These are phyloP conservation scores for Xenopus laevis DNA, from an alignment of 2,113 vertebrate genomes.

Conservation along the genomic window DNA sequence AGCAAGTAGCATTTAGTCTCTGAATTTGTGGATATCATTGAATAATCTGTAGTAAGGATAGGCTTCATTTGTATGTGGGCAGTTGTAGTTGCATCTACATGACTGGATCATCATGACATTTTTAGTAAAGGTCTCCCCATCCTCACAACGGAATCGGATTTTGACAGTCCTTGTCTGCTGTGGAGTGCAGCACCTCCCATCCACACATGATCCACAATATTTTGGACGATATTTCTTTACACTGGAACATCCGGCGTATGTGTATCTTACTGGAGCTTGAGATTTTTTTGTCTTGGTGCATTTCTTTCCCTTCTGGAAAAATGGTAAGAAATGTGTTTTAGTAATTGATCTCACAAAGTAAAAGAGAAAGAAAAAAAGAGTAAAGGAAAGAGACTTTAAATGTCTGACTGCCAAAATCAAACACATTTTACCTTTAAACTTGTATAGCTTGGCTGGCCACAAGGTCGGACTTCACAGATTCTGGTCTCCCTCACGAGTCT, in stretches of 20 bases:
- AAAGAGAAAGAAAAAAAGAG: not conserved
- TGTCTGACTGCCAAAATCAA: too few relatives aligned
- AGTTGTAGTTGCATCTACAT: conserved; percentile 93
- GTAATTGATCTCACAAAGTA: not conserved
- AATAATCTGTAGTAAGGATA: conserved; percentile 92
- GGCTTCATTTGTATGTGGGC: conserved; percentile 79
- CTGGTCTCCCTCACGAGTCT: conserved; percentile 86
- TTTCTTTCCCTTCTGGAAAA: conserved; percentile 86
- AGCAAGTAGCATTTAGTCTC: conserved; percentile 70
- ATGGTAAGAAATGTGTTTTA: conserved; percentile 6
- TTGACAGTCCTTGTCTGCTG: conserved; percentile 91
- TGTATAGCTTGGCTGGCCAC: conserved; percentile 78
- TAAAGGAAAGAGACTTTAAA: too few relatives aligned
- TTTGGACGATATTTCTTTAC: conserved; percentile 88
- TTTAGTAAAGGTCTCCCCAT: conserved; percentile 90
- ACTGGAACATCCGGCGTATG: conserved; percentile 84
- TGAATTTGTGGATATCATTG: conserved; percentile 98
- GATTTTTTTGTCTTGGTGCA: conserved; percentile 91
- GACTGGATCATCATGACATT: conserved; percentile 93
- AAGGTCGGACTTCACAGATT: conserved; percentile 92
- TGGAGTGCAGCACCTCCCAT: conserved; percentile 90
- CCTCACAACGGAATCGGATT: conserved; percentile 90
- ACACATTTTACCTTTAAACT: conserved; percentile 78
- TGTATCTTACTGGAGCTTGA: conserved; percentile 75
- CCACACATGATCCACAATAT: conserved; percentile 91